Percentiles rank a stretch among this genome's conserved stretches.
phyloP scores from a whole-genome alignment of 2,888 invertebrate genomes.

The Ichneumon xanthorius region DNA sequence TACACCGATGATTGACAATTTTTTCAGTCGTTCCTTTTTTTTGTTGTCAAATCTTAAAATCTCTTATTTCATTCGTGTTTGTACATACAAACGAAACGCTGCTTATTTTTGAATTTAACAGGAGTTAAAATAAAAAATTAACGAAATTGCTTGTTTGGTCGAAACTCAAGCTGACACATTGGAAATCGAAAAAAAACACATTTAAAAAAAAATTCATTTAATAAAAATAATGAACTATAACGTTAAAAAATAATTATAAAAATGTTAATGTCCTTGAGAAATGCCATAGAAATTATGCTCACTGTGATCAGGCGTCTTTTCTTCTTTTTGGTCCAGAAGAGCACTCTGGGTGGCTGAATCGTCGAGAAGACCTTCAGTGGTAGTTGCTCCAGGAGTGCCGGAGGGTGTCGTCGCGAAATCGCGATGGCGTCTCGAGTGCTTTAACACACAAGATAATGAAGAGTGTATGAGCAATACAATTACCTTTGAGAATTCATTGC shows the following conservation, averaged over 20 bases:
- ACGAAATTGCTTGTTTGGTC: too few species aligned
- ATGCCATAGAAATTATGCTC: constrained; percentile 40
- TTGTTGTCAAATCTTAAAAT: too few species aligned
- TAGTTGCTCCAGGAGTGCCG: constrained; percentile 52
- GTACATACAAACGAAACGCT: too few species aligned
- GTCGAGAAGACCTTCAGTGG: constrained; percentile 56
- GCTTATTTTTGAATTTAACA: too few species aligned
- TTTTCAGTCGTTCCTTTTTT: too few species aligned
- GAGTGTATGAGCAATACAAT: not conserved
- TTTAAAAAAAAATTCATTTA: not conserved
- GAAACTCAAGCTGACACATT: not conserved
- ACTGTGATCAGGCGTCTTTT: constrained; percentile 68
- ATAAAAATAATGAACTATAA: not conserved
- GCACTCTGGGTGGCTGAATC: constrained; percentile 58
- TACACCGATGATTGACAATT: not conserved
- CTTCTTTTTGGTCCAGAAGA: constrained; percentile 44
- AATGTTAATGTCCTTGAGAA: not conserved
- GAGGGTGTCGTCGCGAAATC: constrained; percentile 71
- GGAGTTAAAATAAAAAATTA: too few species aligned
- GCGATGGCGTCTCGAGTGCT: constrained; percentile 80
- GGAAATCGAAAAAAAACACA: too few species aligned
- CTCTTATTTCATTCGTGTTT: too few species aligned
- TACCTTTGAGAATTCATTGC: not conserved
- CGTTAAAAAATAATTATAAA: not conserved
- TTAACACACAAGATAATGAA: constrained; percentile 38